Conservation (phyloP, 1,140 invertebrate species). For the Leptinotarsa lineolata region DNA sequence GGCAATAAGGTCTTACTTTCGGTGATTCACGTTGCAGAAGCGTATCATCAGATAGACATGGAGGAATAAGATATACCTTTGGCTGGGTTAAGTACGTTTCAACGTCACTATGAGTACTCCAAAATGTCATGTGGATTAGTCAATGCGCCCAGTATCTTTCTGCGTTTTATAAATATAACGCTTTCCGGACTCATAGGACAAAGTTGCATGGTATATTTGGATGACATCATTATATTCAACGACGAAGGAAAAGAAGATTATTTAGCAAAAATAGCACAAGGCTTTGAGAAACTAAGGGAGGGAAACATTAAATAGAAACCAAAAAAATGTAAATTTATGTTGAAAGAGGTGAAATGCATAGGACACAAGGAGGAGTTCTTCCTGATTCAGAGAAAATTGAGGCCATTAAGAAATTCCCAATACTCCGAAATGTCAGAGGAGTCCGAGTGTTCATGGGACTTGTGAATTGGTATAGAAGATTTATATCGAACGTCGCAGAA, state of each 20-base stretch:
- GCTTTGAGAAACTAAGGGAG: background rate
- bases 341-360: slow-evolving; percentile 26
- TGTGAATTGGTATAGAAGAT: slow-evolving; percentile 31
- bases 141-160: slow-evolving; percentile 18
- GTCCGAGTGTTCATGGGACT: slow-evolving; percentile 28
- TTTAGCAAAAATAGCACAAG: background rate
- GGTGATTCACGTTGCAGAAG: slow-evolving; percentile 13
- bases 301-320: slow-evolving; percentile 22
- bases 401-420: slow-evolving; percentile 32
- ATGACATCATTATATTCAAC: slow-evolving; percentile 23
- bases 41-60: slow-evolving; percentile 29
- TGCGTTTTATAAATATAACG: slow-evolving; percentile 23
- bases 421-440: slow-evolving; percentile 20
- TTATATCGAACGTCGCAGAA: slow-evolving; percentile 29
- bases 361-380: slow-evolving; percentile 28
- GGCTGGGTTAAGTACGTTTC: slow-evolving; percentile 18
- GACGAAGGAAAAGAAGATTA: slow-evolving; percentile 4
- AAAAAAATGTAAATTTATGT: slow-evolving; percentile 22
- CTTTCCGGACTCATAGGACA: slow-evolving; percentile 14
- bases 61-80: background rate
- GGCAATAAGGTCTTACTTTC: slow-evolving; percentile 12
- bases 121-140: slow-evolving; percentile 24
- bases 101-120: slow-evolving; percentile 24
- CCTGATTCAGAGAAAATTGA: slow-evolving; percentile 28
- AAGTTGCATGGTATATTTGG: slow-evolving; percentile 18